Conservation (phyloP, 2,113 vertebrate genomes). For the Epinephelus lanceolatus region DNA sequence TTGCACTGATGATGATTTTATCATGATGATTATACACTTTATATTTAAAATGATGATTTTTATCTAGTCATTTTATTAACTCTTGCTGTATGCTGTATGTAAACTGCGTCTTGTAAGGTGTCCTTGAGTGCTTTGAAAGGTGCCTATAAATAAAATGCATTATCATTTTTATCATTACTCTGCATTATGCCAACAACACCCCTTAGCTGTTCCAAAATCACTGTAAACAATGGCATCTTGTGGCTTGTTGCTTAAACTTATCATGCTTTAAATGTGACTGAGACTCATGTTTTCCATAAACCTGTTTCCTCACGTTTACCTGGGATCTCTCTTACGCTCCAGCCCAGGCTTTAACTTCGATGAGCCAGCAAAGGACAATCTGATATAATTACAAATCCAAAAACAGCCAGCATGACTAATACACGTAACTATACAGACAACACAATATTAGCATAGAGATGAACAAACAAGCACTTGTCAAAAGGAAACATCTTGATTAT, state of each 20-base stretch:
- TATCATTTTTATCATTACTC: too few species aligned
- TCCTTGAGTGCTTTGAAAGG: too few species aligned
- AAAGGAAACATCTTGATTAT: slow-evolving; percentile 54
- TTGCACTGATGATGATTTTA: too few species aligned
- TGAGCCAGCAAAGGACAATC: slow-evolving; percentile 25
- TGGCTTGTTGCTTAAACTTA: neutral
- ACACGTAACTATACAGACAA: slow-evolving; percentile 37
- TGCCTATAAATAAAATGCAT: too few species aligned
- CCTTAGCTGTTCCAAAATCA: too few species aligned
- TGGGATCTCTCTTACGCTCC: neutral
- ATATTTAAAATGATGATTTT: too few species aligned
- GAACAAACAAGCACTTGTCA: slow-evolving; percentile 60
- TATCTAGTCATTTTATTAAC: too few species aligned
- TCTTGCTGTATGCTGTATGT: too few species aligned
- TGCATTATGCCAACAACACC: too few species aligned
- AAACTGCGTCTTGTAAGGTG: too few species aligned
- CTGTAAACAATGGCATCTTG: too few species aligned
- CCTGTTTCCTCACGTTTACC: neutral
- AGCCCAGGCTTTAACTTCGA: slow-evolving; percentile 7
- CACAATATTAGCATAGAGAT: slow-evolving; percentile 48
- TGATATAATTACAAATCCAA: slow-evolving; percentile 30
- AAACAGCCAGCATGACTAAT: slow-evolving; percentile 48
- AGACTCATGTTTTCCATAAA: neutral
- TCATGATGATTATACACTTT: too few species aligned
- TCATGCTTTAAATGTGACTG: neutral